These are phyloP conservation scores for Stegodyphus mimosarum DNA, from an alignment of 1,140 invertebrate species.

Conservation along the genomic window DNA sequence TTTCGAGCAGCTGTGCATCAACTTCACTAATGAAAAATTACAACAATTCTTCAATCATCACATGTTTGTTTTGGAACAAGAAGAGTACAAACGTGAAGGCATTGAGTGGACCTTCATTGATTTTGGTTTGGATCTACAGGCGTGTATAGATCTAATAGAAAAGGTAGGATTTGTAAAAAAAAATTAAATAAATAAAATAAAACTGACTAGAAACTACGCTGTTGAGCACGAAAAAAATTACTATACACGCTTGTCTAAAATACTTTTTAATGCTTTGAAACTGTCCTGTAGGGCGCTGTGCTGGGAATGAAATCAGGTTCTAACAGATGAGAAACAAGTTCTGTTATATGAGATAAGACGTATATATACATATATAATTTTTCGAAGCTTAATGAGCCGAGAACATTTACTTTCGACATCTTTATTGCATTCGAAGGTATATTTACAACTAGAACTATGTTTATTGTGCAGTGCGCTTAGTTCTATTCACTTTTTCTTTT, in stretches of 20 bases:
- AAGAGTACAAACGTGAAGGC: constrained; percentile 73
- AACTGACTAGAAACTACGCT: too few relatives aligned
- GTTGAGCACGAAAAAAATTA: neutral
- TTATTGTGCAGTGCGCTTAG: neutral
- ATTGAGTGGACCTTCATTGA: constrained; percentile 75
- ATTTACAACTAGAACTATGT: neutral
- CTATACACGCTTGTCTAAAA: neutral
- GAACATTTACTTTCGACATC: too few relatives aligned
- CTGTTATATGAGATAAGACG: too few relatives aligned
- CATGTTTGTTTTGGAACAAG: constrained; percentile 74
- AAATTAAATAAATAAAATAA: too few relatives aligned
- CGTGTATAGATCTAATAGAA: constrained; percentile 64
- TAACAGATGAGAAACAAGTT: too few relatives aligned
- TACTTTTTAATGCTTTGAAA: neutral
- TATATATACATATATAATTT: too few relatives aligned
- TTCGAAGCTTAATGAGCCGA: too few relatives aligned
- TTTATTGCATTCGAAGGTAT: neutral
- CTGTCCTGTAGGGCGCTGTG: too few relatives aligned
- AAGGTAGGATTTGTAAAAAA: constrained; percentile 60
- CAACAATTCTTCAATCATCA: constrained; percentile 78
- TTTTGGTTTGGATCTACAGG: constrained; percentile 74
- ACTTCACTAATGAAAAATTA: constrained; percentile 79
- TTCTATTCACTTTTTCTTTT: neutral
- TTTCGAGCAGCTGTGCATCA: constrained; percentile 82
- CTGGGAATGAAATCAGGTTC: too few relatives aligned